Evolutionary conservation across 2,113 vertebrate species (phyloP).

Genomic region (Eulemur rufifrons): DNA sequence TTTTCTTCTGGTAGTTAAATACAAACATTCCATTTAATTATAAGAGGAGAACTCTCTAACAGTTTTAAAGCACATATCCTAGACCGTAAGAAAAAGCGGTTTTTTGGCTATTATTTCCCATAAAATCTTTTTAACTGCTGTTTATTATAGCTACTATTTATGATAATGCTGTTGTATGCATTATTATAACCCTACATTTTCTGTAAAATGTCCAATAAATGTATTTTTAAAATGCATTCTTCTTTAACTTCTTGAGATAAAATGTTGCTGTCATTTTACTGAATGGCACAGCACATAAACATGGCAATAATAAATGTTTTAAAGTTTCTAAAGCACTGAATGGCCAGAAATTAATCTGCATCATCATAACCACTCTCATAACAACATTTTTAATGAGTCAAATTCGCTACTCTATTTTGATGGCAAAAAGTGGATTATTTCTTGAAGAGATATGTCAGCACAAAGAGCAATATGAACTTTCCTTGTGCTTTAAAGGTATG

Average conservation of each 20-base stretch:
- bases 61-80: slow-evolving; percentile 23
- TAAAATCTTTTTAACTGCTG: slow-evolving; percentile 64
- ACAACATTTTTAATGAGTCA: slow-evolving; percentile 65
- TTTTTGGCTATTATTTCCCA: slow-evolving; percentile 48
- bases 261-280: slow-evolving; percentile 70
- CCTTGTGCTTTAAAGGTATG: slow-evolving; percentile 32
- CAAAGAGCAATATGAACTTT: slow-evolving; percentile 50
- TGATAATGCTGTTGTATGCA: slow-evolving; percentile 68
- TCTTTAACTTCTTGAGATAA: slow-evolving; percentile 73
- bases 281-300: slow-evolving; percentile 57
- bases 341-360: slow-evolving; percentile 68
- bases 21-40: slow-evolving; percentile 21
- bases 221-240: slow-evolving; percentile 71
- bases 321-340: slow-evolving; percentile 59
- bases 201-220: slow-evolving; percentile 71
- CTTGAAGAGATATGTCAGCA: slow-evolving; percentile 50
- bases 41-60: not conserved
- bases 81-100: not conserved
- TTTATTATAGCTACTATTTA: slow-evolving; percentile 72
- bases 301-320: slow-evolving; percentile 68
- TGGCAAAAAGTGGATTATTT: slow-evolving; percentile 62
- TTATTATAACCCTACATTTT: slow-evolving; percentile 67
- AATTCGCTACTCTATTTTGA: slow-evolving; percentile 55
- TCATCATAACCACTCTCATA: slow-evolving; percentile 62
- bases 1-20: slow-evolving; percentile 16